Evolutionary conservation across 2,888 invertebrate species (phyloP).

Genomic region (Lamellibrachia satsuma): DNA sequence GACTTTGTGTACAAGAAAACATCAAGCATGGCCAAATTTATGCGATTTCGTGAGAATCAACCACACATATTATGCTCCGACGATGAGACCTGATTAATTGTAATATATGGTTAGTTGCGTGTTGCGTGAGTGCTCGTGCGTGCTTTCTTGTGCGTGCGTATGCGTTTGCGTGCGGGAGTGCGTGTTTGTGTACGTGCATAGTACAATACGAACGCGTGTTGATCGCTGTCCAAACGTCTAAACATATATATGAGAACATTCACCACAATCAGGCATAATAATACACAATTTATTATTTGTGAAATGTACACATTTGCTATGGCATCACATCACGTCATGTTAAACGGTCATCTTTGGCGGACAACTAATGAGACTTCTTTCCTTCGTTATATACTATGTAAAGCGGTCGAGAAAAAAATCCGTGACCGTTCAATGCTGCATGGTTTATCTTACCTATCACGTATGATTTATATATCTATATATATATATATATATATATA

Average conservation of each 20-base stretch:
- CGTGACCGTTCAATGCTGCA: not conserved
- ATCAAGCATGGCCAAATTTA: too few species aligned
- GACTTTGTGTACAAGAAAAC: too few species aligned
- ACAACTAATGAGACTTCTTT: not conserved
- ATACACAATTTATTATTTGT: constrained; percentile 9
- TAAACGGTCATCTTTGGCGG: not conserved
- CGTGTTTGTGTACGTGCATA: too few species aligned
- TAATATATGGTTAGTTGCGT: too few species aligned
- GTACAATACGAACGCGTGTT: too few species aligned
- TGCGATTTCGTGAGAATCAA: too few species aligned
- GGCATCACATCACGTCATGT: not conserved
- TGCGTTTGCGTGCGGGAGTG: too few species aligned
- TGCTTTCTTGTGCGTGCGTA: too few species aligned
- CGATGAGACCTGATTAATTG: too few species aligned
- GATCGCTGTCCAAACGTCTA: not conserved
- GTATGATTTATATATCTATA: not conserved
- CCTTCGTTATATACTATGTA: not conserved
- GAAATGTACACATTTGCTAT: not conserved
- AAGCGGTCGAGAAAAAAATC: not conserved
- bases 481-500: constrained; percentile 1
- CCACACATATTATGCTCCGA: too few species aligned
- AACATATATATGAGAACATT: not conserved
- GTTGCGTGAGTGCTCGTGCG: too few species aligned
- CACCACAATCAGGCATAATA: not conserved
- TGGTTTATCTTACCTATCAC: not conserved